Evolutionary conservation across 2,888 invertebrate genomes (phyloP).

Genomic region (Sarcophaga carnaria): DNA sequence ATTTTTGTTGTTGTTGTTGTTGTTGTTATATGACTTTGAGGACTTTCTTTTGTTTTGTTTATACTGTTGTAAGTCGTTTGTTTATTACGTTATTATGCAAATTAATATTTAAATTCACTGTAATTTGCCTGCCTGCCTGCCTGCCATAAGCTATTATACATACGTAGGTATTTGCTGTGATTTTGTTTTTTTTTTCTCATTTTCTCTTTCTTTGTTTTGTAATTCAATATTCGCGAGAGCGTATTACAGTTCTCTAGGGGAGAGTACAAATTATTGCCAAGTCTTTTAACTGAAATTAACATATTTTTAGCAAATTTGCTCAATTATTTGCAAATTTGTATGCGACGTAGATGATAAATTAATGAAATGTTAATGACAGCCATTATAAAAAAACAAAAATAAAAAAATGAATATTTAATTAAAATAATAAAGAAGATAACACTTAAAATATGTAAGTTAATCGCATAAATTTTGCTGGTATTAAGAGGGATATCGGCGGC

Average conservation of each 20-base stretch:
- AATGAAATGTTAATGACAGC: slow-evolving; percentile 26
- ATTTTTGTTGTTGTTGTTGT: slow-evolving; percentile 47
- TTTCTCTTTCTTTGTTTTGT: slow-evolving; percentile 67
- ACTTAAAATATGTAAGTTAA: no score
- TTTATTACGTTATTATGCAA: slow-evolving; percentile 74
- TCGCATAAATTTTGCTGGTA: no score
- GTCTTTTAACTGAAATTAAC: slow-evolving; percentile 41
- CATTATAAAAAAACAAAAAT: slow-evolving; percentile 15
- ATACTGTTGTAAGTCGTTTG: slow-evolving; percentile 64
- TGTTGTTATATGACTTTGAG: slow-evolving; percentile 68
- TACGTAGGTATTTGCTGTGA: background rate
- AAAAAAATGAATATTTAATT: no score
- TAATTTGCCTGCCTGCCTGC: no score
- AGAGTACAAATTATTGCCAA: slow-evolving; percentile 20
- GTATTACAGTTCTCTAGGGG: background rate
- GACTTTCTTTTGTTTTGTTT: slow-evolving; percentile 70
- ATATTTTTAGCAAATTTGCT: slow-evolving; percentile 59
- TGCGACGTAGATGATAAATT: slow-evolving; percentile 29
- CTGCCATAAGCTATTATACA: no score
- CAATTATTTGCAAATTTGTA: slow-evolving; percentile 10
- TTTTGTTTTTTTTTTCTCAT: slow-evolving; percentile 54
- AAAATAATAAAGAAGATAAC: no score
- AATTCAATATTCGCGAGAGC: slow-evolving; percentile 78
- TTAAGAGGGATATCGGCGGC: no score
- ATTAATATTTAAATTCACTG: slow-evolving; percentile 70